A percentile compares a stretch with the other conserved stretches of the same genome.
Conservation (phyloP, 1,140 invertebrate genomes). For the Leptinotarsa undecemlineata region DNA sequence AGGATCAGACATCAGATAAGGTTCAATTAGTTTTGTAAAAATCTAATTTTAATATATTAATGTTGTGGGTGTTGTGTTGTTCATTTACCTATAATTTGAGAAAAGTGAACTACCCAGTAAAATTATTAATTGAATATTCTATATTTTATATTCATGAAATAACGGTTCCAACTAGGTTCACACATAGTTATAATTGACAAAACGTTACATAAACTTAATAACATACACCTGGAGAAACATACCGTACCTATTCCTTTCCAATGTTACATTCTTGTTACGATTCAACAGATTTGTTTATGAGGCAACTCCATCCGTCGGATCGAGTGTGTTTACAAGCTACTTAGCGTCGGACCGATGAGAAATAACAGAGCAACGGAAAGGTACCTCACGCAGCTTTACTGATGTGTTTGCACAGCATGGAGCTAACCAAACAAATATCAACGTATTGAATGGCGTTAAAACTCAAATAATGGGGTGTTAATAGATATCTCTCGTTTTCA, state of each 20-base stretch:
- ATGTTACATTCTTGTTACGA: neutral
- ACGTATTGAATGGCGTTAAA: constrained; percentile 14
- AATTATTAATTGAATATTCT: too few relatives aligned
- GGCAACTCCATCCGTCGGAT: constrained; percentile 8
- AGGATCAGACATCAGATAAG: too few relatives aligned
- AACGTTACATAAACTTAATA: neutral
- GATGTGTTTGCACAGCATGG: constrained; percentile 39
- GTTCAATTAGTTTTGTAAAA: too few relatives aligned
- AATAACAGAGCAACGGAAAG: constrained; percentile 27
- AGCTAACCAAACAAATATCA: constrained; percentile 12
- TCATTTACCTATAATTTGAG: neutral
- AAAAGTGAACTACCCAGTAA: too few relatives aligned
- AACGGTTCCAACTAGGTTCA: too few relatives aligned
- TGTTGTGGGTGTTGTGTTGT: neutral
- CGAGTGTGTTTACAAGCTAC: constrained; percentile 16
- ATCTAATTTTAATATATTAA: neutral
- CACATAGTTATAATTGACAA: neutral
- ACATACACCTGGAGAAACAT: neutral
- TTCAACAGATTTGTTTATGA: neutral
- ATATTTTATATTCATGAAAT: too few relatives aligned
- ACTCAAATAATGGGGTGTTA: neutral
- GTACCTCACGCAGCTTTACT: constrained; percentile 34
- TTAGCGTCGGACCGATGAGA: constrained; percentile 17
- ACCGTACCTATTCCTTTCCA: neutral
- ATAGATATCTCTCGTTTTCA: neutral